A percentile compares a stretch with the other conserved stretches of the same genome.
Conservation (phyloP, 1,140 invertebrate species). For the Charaxes varanes region DNA sequence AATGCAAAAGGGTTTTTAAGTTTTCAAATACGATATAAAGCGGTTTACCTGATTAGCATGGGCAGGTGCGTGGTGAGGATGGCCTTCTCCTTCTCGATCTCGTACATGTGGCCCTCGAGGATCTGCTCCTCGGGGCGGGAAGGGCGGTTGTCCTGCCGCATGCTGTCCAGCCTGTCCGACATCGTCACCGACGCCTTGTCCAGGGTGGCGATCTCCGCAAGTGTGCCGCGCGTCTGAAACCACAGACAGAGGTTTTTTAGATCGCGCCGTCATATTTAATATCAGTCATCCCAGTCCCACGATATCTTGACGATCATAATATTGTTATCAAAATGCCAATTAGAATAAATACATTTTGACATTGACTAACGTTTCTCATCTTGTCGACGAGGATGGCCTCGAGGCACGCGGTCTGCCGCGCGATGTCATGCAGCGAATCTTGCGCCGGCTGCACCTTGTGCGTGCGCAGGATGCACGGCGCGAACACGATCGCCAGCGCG, state of each 20-base stretch:
- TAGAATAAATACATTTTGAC: neutral
- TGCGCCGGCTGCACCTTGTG: conserved; percentile 91
- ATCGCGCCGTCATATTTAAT: no score
- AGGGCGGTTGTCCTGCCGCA: conserved; percentile 69
- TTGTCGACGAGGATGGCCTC: conserved; percentile 90
- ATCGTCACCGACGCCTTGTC: conserved; percentile 88
- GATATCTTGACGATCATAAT: no score
- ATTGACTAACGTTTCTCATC: conserved; percentile 52
- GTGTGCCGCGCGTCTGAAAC: conserved; percentile 82
- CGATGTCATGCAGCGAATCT: conserved; percentile 89
- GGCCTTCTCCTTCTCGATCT: conserved; percentile 87
- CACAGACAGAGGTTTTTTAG: no score
- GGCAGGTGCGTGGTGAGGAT: conserved; percentile 87
- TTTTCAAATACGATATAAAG: neutral
- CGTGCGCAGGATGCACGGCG: conserved; percentile 93
- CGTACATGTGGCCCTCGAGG: conserved; percentile 82
- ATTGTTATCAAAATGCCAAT: no score
- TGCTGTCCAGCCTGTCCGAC: conserved; percentile 81
- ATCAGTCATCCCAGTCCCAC: no score
- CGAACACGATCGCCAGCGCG: conserved; percentile 95
- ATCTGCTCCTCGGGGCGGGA: conserved; percentile 77
- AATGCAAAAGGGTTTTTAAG: no score
- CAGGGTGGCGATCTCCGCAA: conserved; percentile 91
- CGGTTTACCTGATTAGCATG: conserved; percentile 73
- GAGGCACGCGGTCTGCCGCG: conserved; percentile 87